A percentile compares a stretch with the other conserved stretches of the same genome.
Conservation (phyloP, 2,888 invertebrate species). For the Troides oblongomaculatus region DNA sequence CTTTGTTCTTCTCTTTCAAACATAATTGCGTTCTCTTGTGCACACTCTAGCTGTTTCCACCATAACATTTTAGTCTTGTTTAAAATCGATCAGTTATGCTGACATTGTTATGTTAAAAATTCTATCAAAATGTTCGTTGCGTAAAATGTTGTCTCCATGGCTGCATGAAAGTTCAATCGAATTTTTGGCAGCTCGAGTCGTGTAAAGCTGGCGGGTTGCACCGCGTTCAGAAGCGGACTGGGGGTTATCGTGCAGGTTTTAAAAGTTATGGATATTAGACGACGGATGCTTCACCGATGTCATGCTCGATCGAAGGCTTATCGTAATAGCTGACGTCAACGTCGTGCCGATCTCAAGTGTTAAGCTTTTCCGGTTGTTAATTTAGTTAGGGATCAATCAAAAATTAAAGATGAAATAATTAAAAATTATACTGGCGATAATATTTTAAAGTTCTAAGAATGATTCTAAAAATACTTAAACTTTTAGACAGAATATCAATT, state of each 20-base stretch:
- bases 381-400: conserved; percentile 4
- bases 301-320: conserved; percentile 59
- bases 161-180: conserved; percentile 46
- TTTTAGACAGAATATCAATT: too few species aligned
- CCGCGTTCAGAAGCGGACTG: conserved; percentile 67
- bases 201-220: conserved; percentile 53
- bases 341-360: conserved; percentile 15
- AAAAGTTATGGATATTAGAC: conserved; percentile 61
- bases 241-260: conserved; percentile 55
- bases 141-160: conserved; percentile 59
- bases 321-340: conserved; percentile 66
- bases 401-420: background rate
- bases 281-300: conserved; percentile 57
- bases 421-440: background rate
- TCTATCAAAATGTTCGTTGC: conserved; percentile 39
- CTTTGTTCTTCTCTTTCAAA: conserved; percentile 67
- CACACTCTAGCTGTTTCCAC: conserved; percentile 73
- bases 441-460: too few species aligned
- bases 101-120: conserved; percentile 15
- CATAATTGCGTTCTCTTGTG: conserved; percentile 63
- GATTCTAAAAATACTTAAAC: too few species aligned
- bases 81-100: conserved; percentile 15
- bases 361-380: conserved; percentile 20
- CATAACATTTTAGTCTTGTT: conserved; percentile 65
- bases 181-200: conserved; percentile 39